Evolutionary conservation across 2,113 vertebrate genomes (phyloP).

Genomic region (Protomyctophum bolini): DNA sequence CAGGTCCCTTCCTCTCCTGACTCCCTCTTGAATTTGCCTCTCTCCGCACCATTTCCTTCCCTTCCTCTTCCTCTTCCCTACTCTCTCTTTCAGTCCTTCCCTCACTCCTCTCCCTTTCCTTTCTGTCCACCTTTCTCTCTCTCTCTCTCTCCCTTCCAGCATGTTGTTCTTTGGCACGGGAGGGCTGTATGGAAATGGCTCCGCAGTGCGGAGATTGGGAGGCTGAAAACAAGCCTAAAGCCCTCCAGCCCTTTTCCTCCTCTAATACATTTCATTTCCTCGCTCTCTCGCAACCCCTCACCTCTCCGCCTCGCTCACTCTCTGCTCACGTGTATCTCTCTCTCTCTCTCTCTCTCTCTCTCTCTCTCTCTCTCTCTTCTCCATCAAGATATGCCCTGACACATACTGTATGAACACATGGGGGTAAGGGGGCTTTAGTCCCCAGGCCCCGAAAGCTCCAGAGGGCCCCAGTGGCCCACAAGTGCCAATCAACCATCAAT

Average conservation of each 20-base stretch:
- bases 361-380: slow-evolving; percentile 27
- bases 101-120: slow-evolving; percentile 1
- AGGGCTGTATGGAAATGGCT: slow-evolving; percentile 54
- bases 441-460: too few relatives aligned
- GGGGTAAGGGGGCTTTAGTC: too few relatives aligned
- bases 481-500: too few relatives aligned
- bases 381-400: slow-evolving; percentile 37
- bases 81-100: neutral
- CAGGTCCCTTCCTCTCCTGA: neutral
- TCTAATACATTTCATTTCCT: slow-evolving; percentile 72
- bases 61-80: slow-evolving; percentile 5
- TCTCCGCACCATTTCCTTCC: neutral
- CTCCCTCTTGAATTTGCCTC: neutral
- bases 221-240: slow-evolving; percentile 41
- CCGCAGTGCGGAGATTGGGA: slow-evolving; percentile 56
- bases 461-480: too few relatives aligned
- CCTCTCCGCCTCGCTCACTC: slow-evolving; percentile 19
- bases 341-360: slow-evolving; percentile 12
- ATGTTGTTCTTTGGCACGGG: slow-evolving; percentile 41
- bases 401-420: too few relatives aligned
- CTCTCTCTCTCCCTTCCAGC: slow-evolving; percentile 15
- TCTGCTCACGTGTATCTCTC: slow-evolving; percentile 5
- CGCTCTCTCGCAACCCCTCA: slow-evolving; percentile 14
- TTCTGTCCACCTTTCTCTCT: slow-evolving; percentile 6
- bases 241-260: slow-evolving; percentile 46